A percentile compares a stretch with the other conserved stretches of the same genome.
These are phyloP conservation scores for Sepioteuthis lessoniana DNA, from an alignment of 2,888 invertebrate genomes.

Conservation along the genomic window DNA sequence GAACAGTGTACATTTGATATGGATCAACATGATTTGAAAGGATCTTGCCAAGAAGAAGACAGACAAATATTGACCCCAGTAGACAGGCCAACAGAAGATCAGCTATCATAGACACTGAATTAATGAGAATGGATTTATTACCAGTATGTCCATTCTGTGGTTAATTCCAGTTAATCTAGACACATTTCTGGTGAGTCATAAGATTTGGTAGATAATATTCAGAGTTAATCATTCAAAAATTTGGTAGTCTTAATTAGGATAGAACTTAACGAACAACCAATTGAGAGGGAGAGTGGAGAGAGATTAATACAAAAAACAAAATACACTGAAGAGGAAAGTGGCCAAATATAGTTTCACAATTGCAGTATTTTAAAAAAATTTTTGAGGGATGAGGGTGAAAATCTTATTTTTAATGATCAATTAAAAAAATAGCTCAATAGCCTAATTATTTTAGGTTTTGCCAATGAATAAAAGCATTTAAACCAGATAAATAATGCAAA, in stretches of 20 bases:
- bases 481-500: background rate
- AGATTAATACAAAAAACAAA: too few relatives aligned
- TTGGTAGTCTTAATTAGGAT: background rate
- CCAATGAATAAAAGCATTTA: background rate
- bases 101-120: background rate
- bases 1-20: background rate
- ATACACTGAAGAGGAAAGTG: background rate
- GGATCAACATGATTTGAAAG: background rate
- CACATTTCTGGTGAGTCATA: background rate
- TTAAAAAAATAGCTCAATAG: background rate
- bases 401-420: background rate
- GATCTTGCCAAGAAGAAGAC: conserved; percentile 17
- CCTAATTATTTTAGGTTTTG: background rate
- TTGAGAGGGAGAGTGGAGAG: too few relatives aligned
- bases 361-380: background rate
- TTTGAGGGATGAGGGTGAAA: background rate
- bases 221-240: background rate
- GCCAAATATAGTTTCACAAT: background rate
- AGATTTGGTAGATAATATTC: background rate
- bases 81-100: background rate
- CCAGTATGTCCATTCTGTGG: background rate
- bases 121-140: background rate
- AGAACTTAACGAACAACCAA: background rate
- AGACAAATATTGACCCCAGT: background rate
- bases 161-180: conserved; percentile 4